phyloP scores from a whole-genome alignment of 2,797 vertebrate genomes.

The Mionectes olivaceus region DNA sequence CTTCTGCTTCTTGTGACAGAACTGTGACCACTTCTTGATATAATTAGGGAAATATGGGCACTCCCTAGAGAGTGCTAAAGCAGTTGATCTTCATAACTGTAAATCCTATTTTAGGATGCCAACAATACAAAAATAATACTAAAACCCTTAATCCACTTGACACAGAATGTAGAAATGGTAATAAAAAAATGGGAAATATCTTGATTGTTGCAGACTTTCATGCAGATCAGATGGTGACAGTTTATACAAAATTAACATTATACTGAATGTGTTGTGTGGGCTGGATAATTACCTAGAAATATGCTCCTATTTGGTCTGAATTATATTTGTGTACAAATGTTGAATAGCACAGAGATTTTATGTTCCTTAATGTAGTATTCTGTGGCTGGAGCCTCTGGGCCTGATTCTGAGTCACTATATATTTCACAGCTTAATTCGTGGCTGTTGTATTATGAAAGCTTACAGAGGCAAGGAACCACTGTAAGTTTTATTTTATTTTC shows the following conservation, averaged over 20 bases:
- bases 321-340: neutral
- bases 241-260: neutral
- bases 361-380: neutral
- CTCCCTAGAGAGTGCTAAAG: neutral
- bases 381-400: neutral
- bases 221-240: neutral
- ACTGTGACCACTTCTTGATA: neutral
- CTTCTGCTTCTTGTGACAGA: neutral
- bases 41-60: neutral
- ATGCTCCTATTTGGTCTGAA: neutral
- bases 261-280: neutral
- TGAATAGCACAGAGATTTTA: fast-evolving
- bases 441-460: neutral
- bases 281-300: neutral
- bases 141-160: neutral
- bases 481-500: neutral
- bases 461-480: neutral
- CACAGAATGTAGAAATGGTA: neutral
- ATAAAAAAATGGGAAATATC: neutral
- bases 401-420: neutral
- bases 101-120: neutral
- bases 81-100: neutral
- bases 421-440: neutral
- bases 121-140: neutral
- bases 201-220: neutral